These are phyloP conservation scores for Aspidapion aeneum DNA, from an alignment of 2,888 invertebrate species.

Conservation along the genomic window DNA sequence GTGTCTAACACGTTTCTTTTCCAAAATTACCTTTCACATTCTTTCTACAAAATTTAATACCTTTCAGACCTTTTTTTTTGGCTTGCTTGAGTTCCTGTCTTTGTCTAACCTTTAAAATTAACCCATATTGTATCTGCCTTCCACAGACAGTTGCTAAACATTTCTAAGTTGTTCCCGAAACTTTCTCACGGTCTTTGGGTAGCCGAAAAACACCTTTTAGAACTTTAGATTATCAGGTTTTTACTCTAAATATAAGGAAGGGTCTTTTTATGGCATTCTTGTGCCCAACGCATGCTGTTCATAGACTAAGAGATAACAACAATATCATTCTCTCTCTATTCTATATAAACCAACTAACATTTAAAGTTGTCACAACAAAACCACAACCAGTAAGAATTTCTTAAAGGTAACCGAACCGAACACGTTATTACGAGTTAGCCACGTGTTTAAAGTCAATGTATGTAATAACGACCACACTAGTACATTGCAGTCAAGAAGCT, in stretches of 20 bases:
- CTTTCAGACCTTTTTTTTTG: background rate
- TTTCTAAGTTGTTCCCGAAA: constrained; percentile 20
- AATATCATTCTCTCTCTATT: no score
- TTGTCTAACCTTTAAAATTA: constrained; percentile 25
- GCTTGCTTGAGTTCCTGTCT: constrained; percentile 3
- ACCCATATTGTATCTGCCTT: constrained; percentile 14
- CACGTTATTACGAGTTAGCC: no score
- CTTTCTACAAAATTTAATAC: background rate
- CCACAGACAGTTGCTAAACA: constrained; percentile 25
- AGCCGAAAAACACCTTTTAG: constrained; percentile 34
- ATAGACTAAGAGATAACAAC: constrained; percentile 1
- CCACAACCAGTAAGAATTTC: no score
- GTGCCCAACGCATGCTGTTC: constrained; percentile 28
- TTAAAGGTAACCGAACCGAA: no score
- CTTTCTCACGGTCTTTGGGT: constrained; percentile 35
- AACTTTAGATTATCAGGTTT: constrained; percentile 36
- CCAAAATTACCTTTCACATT: constrained; percentile 23
- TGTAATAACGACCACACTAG: no score
- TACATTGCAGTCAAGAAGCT: no score
- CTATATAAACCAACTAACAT: no score
- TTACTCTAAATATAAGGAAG: constrained; percentile 29
- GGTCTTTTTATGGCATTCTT: constrained; percentile 26
- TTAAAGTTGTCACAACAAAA: no score
- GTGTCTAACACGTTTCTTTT: constrained; percentile 28
- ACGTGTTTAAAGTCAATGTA: no score